Evolutionary conservation across 1,140 invertebrate genomes (phyloP), one percentile per base, ranked within the genome.

Genomic region (Gonatopus flavifemur): DNA sequence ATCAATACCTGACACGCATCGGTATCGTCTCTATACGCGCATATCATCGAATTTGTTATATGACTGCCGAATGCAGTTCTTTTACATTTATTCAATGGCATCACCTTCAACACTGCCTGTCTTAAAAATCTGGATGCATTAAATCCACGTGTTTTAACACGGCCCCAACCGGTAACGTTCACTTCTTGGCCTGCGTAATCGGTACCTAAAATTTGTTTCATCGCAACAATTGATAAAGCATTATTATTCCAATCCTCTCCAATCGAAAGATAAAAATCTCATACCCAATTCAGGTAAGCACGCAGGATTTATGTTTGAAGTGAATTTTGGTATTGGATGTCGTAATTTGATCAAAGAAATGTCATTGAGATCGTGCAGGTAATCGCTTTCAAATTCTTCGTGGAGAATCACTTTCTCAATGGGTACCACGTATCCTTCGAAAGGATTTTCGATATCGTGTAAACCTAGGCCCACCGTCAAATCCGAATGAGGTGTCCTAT

Each of bases 101-200:
- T 68, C 3, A 80, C 69, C 22, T 74, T 77, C 2, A 86, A 66
- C 13, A 69, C 66, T 0, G 83, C 81, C 54, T 83, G 77, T 46
- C 80, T 64, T 2, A 86, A 69, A 19, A 72, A 77, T 36, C 74
- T 78, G 0, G 83, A 82, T 3, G 81, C 70, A 9, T 66, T 60
- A n/a, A n/a, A n/a, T 2, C 79, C 78, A 1, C 76, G 70, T 3
- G 72, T 72, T 1, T 64, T 72, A 0, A 81, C 66, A 6, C 79
- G 71, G 9, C 86, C 86, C 86, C 86, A 88, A 6, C 86, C 86
- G 2, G 81, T 74, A n/a, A 86, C 81, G 3, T 79, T 80, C 0
- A 77, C 84, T 9, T 71, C 52, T 19, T 74, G 62, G 16, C 74
- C 79, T 0, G 66, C 64, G 55, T 82, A 84, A 43, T 80, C 70